phyloP scores from a whole-genome alignment of 2,113 vertebrate genomes.

The Anas platyrhynchos region DNA sequence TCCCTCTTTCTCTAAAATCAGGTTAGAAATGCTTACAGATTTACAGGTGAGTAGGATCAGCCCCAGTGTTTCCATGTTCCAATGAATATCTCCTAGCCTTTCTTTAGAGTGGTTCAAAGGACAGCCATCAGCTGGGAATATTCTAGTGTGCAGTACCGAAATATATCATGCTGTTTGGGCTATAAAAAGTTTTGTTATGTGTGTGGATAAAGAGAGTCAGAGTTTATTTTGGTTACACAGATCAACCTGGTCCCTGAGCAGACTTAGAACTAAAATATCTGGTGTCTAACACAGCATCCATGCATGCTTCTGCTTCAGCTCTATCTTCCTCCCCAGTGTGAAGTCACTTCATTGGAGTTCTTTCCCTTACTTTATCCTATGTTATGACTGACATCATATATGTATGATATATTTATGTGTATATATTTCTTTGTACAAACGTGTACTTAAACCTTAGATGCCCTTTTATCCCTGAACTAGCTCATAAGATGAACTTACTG shows the following conservation, averaged over 20 bases:
- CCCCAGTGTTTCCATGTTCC: not conserved
- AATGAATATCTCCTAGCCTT: not conserved
- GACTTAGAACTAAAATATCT: not conserved
- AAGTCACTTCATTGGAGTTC: not conserved
- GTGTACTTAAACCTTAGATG: not conserved
- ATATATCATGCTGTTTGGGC: not conserved
- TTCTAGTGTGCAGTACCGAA: not conserved
- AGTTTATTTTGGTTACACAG: not conserved
- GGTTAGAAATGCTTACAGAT: not conserved
- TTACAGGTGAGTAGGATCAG: not conserved
- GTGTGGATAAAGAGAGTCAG: not conserved
- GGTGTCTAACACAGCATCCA: not conserved
- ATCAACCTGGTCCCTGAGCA: not conserved
- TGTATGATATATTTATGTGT: fast-evolving
- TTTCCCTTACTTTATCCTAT: not conserved
- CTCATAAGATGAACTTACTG: not conserved
- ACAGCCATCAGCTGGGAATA: not conserved
- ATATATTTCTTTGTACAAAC: not conserved
- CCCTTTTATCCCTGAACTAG: not conserved
- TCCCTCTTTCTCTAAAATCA: not conserved
- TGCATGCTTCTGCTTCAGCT: not conserved
- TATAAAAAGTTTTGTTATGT: not conserved
- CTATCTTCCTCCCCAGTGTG: not conserved
- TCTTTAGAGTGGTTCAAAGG: not conserved
- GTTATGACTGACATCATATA: not conserved